Evolutionary conservation across 2,797 vertebrate species (phyloP), one percentile per base, ranked within the genome.

Genomic region (Zalophus californianus): DNA sequence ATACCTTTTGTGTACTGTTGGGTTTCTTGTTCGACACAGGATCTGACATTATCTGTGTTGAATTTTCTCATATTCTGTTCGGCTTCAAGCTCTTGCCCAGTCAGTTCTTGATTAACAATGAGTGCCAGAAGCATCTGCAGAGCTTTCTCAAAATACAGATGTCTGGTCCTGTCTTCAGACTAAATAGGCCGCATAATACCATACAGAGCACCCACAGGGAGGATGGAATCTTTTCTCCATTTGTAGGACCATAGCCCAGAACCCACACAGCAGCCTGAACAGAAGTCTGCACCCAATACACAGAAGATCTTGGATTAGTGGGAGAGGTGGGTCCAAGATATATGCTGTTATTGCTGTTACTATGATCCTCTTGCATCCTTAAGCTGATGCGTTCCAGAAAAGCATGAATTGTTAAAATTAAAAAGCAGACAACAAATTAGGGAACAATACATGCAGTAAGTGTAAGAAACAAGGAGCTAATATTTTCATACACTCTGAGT

Each of bases 1-100:
- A 1, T 7, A 5, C 11, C 56, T 86, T 68, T 56, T 18, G 16
- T 1, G 13, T 27, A 1, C 9, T 16, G 4, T 7, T 6, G 15
- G 44, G 32, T 9, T 27, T 86, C 27, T 44, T 5, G 27, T 20
- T 52, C 41, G 11, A 0, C 0, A 3, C 18, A 32, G 54, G 29
- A 8, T 4, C 66, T 58, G 73, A 38, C 32, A 23, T 48, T 38
- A 23, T 35, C 72, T 27, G 44, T 10, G 3, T 20, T 25, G 23
- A 16, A 32, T 54, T 64, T 60, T n/a, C 54, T 82, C 60, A 32
- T 10, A 29, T 60, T 89, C 25, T 27, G 11, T 15, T 44, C 21
- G 12, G 12, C 50, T 85, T 35, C 32, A 38, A 32, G 11, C 56
- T 25, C 66, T 10, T 16, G 8, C 3, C 4, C 9, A 25, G 25